phyloP scores from a whole-genome alignment of 2,888 invertebrate species.

The Pyrgus malvae region DNA sequence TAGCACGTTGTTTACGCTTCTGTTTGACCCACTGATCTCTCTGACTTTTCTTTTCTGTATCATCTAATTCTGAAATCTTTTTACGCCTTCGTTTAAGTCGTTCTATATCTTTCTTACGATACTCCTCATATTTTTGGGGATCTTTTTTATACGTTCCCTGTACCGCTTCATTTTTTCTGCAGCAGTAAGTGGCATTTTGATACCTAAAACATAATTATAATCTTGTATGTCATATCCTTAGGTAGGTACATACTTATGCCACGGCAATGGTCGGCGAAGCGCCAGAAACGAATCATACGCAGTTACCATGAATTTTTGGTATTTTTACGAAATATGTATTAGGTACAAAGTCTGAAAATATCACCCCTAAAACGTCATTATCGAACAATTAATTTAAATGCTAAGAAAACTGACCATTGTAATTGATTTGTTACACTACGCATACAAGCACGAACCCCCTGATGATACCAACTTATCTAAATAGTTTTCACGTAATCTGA shows the following conservation, averaged over 20 bases:
- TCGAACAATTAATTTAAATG: not conserved
- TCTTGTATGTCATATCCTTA: slow-evolving; percentile 12
- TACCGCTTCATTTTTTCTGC: slow-evolving; percentile 15
- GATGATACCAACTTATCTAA: not conserved
- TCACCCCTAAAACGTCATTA: not conserved
- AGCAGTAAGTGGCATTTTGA: slow-evolving; percentile 11
- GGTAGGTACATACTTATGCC: slow-evolving; percentile 1
- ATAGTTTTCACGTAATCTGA: not conserved
- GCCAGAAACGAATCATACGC: not conserved
- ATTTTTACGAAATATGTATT: not conserved
- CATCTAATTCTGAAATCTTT: slow-evolving; percentile 21
- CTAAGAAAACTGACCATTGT: not conserved
- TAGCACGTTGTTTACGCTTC: slow-evolving; percentile 14
- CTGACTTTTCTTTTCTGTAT: slow-evolving; percentile 18
- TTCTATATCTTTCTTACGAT: slow-evolving; percentile 15
- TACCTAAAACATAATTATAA: slow-evolving; percentile 13
- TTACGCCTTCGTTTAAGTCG: slow-evolving; percentile 18
- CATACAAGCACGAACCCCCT: not conserved
- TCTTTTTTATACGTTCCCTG: slow-evolving; percentile 22
- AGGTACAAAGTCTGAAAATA: not conserved
- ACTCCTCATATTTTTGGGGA: slow-evolving; percentile 21
- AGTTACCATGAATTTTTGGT: not conserved
- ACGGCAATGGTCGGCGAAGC: not conserved
- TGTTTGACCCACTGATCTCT: slow-evolving; percentile 14
- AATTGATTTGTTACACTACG: not conserved